Evolutionary conservation across 2,113 vertebrate species (phyloP), one percentile per base, ranked within the genome.

Genomic region (Thryonomys swinderianus): DNA sequence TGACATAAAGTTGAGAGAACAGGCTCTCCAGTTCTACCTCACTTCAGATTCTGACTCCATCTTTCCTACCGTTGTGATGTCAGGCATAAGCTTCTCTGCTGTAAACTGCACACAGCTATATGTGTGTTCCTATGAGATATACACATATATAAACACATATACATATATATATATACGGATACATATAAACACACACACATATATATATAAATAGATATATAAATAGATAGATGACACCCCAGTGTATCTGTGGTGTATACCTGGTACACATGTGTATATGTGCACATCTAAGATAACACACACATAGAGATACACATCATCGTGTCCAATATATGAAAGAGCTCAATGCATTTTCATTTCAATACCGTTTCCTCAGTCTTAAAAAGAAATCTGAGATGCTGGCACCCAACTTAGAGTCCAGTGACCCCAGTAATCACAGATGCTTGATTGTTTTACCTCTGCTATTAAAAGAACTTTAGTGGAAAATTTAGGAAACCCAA

Each of bases 401-500:
- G 25, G 14, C 61, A 88, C 81, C 83, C 13, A 34, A 78, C 25
- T 59, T 0, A 73, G 71, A 71, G 30, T 27, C 27, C n/a, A n/a
- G n/a, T 80, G 61, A 73, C 34, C 8, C 18, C 48, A 23, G 34
- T 40, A 76, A 82, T 25, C 40, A 91, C 89, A 95, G 83, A 85
- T 17, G 67, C 40, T 90, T 25, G 48, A 27, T 88, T 95, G 20
- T 37, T 85, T 91, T 93, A 10, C 17, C 62, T 89, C 55, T 91
- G 30, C 57, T 74, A 69, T 73, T 78, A 76, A 67, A 13, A 57
- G 61, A 30, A 83, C 48, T 79, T 53, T 25, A 42, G 17, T 79
- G 61, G 69, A 84, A 85, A 76, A 51, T 71, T 78, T 84, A 90
- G 85, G 53, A 84, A 87, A 87, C 25, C 13, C 34, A 92, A 80